A percentile compares a stretch with the other conserved stretches of the same genome.
Conservation (phyloP, 1,140 invertebrate species). For the Nephila pilipes region DNA sequence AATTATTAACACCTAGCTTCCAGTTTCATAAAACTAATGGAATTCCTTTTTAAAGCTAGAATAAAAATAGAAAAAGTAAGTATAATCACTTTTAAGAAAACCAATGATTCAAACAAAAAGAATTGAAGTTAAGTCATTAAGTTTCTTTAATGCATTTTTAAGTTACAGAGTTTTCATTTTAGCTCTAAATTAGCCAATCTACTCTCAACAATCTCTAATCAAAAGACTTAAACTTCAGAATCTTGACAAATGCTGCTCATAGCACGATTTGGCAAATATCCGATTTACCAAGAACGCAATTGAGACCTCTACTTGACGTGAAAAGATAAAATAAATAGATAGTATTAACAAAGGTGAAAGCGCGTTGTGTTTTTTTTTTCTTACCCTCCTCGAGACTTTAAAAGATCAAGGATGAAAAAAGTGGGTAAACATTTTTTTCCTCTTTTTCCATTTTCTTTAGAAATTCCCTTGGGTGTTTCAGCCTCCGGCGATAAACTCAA, state of each 20-base stretch:
- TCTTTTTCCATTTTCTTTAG: conserved; percentile 32
- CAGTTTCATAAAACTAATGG: too few species aligned
- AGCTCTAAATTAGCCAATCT: not conserved
- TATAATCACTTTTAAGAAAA: too few species aligned
- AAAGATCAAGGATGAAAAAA: conserved; percentile 46
- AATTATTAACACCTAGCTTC: too few species aligned
- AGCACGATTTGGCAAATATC: not conserved
- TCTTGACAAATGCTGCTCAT: conserved; percentile 13
- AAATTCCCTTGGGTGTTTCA: conserved; percentile 53
- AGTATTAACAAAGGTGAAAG: conserved; percentile 39
- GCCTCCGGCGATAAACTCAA: conserved; percentile 65
- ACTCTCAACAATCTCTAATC: not conserved
- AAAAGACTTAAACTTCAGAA: not conserved
- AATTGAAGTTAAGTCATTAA: too few species aligned
- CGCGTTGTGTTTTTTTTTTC: not conserved
- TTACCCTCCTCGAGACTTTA: conserved; percentile 60
- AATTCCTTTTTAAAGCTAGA: too few species aligned
- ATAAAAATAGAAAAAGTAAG: too few species aligned
- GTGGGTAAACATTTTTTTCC: not conserved
- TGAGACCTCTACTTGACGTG: conserved; percentile 23
- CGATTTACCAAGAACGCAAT: conserved; percentile 32
- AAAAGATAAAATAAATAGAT: conserved; percentile 47
- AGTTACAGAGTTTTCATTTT: too few species aligned
- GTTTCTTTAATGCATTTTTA: too few species aligned
- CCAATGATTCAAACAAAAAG: too few species aligned